Conservation (phyloP, 1,140 invertebrate genomes). For the Cyphomyrmex costatus region DNA sequence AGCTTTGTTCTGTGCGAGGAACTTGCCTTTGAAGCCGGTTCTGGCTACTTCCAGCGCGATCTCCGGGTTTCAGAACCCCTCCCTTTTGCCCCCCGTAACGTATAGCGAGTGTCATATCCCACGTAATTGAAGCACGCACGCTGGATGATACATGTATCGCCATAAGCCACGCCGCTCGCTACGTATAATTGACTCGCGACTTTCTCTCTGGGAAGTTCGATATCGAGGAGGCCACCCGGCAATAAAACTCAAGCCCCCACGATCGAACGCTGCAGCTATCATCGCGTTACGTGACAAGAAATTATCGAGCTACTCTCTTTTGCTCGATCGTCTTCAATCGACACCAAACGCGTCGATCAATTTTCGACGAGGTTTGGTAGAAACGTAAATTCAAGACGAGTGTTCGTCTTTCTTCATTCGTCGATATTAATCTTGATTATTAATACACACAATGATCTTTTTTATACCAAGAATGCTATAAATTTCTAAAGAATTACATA, state of each 20-base stretch:
- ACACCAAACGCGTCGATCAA: background rate
- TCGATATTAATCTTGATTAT: background rate
- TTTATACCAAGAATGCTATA: background rate
- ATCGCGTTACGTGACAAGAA: slow-evolving; percentile 34
- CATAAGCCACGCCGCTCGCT: slow-evolving; percentile 51
- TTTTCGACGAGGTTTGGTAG: background rate
- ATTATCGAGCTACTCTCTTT: slow-evolving; percentile 34
- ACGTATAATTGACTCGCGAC: slow-evolving; percentile 71
- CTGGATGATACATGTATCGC: slow-evolving; percentile 35
- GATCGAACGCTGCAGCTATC: background rate
- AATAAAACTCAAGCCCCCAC: slow-evolving; percentile 6
- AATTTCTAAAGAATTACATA: background rate
- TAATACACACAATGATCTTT: background rate
- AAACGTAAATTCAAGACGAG: no score
- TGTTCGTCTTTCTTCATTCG: background rate
- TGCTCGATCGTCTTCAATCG: background rate
- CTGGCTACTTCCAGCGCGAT: background rate
- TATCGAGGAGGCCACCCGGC: slow-evolving; percentile 53
- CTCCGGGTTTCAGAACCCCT: background rate
- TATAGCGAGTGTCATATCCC: slow-evolving; percentile 65
- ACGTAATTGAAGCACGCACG: slow-evolving; percentile 50
- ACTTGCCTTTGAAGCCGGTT: background rate
- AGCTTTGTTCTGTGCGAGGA: background rate
- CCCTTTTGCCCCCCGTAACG: slow-evolving; percentile 14
- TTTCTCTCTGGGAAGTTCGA: slow-evolving; percentile 70